Evolutionary conservation across 2,888 invertebrate species (phyloP).

Genomic region (Campoletis raptor): DNA sequence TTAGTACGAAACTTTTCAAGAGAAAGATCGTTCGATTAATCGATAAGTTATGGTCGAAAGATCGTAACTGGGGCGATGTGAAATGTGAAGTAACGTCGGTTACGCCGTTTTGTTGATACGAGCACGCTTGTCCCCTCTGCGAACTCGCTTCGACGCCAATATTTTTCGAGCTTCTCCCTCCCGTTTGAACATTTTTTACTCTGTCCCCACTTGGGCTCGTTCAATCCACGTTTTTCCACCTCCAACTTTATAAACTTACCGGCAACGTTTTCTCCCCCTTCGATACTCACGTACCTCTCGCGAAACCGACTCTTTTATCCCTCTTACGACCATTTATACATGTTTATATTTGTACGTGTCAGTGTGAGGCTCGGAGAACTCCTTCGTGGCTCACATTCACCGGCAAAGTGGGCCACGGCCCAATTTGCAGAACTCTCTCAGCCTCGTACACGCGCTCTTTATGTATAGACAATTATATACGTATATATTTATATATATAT

Average conservation of each 20-base stretch:
- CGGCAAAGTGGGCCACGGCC: conserved; percentile 83
- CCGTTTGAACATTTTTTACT: background rate
- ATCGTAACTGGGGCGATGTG: background rate
- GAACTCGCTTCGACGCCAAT: background rate
- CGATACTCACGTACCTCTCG: background rate
- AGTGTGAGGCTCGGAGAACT: background rate
- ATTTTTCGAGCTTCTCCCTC: background rate
- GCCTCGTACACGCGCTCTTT: conserved; percentile 71
- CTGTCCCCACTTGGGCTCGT: conserved; percentile 1
- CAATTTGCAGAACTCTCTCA: conserved; percentile 81
- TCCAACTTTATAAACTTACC: conserved; percentile 37
- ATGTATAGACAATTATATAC: conserved; percentile 23
- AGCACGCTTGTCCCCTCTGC: background rate
- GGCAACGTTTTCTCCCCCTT: conserved; percentile 16
- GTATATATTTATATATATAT: conserved; percentile 25
- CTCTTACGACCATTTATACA: background rate
- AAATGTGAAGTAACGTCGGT: background rate
- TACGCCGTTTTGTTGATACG: conserved; percentile 2
- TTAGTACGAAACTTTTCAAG: background rate
- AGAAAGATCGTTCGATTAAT: background rate
- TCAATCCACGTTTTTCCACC: conserved; percentile 47
- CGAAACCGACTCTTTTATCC: background rate
- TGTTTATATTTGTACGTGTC: conserved; percentile 65
- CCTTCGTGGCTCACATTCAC: conserved; percentile 69
- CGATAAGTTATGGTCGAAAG: background rate